Conservation (phyloP, 2,113 vertebrate species). For the Alexandromys fortis region DNA sequence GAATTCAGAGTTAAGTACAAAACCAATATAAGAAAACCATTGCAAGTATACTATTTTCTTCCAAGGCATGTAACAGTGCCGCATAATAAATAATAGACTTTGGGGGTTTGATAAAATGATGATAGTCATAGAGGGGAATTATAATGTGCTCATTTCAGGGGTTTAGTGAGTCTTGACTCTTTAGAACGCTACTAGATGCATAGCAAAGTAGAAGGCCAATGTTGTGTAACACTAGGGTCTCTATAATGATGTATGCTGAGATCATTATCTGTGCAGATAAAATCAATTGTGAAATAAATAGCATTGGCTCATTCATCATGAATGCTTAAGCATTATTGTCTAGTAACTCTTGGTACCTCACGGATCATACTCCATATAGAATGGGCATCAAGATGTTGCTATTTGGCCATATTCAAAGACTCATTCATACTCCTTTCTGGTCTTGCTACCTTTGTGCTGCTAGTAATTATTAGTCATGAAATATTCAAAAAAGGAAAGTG, state of each 20-base stretch:
- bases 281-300: neutral
- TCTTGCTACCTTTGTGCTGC: neutral
- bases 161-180: neutral
- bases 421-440: neutral
- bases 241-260: neutral
- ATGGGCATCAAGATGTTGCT: neutral
- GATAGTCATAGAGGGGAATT: neutral
- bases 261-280: neutral
- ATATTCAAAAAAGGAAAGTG: neutral
- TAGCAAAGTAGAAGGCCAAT: neutral
- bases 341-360: neutral
- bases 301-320: neutral
- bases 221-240: neutral
- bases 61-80: neutral
- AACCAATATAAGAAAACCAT: neutral
- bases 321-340: neutral
- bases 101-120: no score
- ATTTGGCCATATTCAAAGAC: neutral
- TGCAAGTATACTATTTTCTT: no score
- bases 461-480: constrained; percentile 1
- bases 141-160: neutral
- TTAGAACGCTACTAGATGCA: neutral
- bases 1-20: neutral
- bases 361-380: neutral
- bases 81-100: no score